These are phyloP conservation scores for Anaspis maculata DNA, from an alignment of 2,888 invertebrate species.

Conservation along the genomic window DNA sequence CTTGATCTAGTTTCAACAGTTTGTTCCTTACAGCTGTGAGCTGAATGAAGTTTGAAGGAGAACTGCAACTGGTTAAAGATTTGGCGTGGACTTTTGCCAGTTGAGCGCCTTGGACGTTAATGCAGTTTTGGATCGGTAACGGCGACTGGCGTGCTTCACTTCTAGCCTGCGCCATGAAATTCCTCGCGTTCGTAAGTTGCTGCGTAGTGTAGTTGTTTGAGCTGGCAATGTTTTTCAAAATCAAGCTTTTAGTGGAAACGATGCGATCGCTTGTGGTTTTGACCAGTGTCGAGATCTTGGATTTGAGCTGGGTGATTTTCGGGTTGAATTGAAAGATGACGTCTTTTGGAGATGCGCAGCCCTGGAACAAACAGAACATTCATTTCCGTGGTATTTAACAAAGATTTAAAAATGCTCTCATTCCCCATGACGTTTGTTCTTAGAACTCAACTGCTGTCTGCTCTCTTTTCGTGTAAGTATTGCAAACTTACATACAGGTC, in stretches of 20 bases:
- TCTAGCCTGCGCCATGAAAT: neutral
- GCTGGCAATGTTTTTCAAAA: neutral
- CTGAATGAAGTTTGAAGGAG: neutral
- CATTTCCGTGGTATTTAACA: too few species aligned
- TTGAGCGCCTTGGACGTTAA: neutral
- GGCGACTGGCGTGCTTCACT: neutral
- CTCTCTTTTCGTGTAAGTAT: too few species aligned
- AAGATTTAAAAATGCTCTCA: too few species aligned
- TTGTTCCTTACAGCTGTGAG: neutral
- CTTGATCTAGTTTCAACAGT: neutral
- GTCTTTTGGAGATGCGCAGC: too few species aligned
- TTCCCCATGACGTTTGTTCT: too few species aligned
- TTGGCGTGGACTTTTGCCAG: neutral
- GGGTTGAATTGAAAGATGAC: neutral
- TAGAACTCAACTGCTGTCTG: too few species aligned
- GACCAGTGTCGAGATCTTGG: neutral
- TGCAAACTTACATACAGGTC: too few species aligned
- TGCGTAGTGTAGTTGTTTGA: neutral
- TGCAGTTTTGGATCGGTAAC: neutral
- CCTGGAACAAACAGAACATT: too few species aligned
- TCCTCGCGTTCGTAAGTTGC: neutral
- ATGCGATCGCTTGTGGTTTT: neutral
- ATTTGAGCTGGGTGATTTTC: neutral
- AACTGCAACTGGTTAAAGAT: neutral
- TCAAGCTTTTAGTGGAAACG: neutral